phyloP scores from a whole-genome alignment of 2,888 invertebrate genomes.

The Leptopilina myrica region DNA sequence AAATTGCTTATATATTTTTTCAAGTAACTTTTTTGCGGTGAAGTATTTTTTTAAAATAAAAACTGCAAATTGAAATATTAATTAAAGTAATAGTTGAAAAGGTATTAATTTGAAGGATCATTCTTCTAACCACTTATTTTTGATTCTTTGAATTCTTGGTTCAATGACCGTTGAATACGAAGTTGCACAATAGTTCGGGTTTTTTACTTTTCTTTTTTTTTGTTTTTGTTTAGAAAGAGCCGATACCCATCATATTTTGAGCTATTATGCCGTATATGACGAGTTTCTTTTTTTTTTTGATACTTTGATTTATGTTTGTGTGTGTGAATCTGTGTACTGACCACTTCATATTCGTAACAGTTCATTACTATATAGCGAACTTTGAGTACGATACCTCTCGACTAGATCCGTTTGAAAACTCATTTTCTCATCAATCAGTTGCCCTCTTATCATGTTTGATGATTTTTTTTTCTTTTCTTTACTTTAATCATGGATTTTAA shows the following conservation, averaged over 20 bases:
- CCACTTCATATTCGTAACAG: not conserved
- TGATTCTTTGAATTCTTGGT: conserved; percentile 4
- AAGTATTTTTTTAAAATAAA: too few species aligned
- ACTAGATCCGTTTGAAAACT: conserved; percentile 19
- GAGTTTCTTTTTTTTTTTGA: not conserved
- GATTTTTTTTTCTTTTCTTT: not conserved
- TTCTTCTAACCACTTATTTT: conserved; percentile 2
- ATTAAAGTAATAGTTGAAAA: too few species aligned
- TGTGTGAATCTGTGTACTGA: conserved; percentile 16
- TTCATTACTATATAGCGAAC: not conserved
- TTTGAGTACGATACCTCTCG: conserved; percentile 17
- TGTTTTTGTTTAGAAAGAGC: not conserved
- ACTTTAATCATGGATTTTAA: not conserved
- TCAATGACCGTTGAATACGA: conserved; percentile 24
- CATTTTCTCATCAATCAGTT: conserved; percentile 9
- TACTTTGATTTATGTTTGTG: not conserved
- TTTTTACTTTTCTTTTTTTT: not conserved
- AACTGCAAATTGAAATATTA: too few species aligned
- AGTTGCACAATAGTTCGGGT: conserved; percentile 16
- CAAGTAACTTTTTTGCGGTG: not conserved
- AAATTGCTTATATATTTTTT: not conserved
- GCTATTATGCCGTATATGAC: conserved; percentile 21
- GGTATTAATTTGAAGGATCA: not conserved
- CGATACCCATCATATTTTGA: conserved; percentile 23
- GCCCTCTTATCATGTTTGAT: not conserved